Percentiles rank a stretch among this genome's conserved stretches.
These are phyloP conservation scores for Montipora foliosa DNA, from an alignment of 64 coral and sea anemone species.

Conservation along the genomic window DNA sequence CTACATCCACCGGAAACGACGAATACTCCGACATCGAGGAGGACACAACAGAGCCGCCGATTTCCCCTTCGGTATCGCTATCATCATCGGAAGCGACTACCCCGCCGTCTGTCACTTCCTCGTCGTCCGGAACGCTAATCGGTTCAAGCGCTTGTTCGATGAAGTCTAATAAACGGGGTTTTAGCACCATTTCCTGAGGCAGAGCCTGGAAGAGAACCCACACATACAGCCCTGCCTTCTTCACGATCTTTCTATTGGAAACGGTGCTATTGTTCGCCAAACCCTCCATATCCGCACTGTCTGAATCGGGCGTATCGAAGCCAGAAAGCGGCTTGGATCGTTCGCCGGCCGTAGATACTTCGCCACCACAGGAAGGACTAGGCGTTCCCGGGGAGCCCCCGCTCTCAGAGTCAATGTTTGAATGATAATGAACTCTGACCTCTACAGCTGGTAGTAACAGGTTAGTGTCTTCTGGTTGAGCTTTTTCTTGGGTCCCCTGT, in stretches of 20 bases:
- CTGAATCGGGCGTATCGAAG: slow-evolving; percentile 2
- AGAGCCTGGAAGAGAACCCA: slow-evolving; percentile 91
- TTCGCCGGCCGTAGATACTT: slow-evolving; percentile 8
- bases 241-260: slow-evolving; percentile 70
- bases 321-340: background rate
- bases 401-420: slow-evolving; percentile 74
- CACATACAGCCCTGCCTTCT: slow-evolving; percentile 87
- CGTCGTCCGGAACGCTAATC: slow-evolving; percentile 74
- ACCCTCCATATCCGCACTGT: background rate
- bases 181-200: slow-evolving; percentile 96
- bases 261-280: background rate
- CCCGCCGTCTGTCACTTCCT: slow-evolving; percentile 75
- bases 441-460: slow-evolving; percentile 93
- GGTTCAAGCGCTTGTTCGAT: slow-evolving; percentile 89
- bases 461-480: slow-evolving; percentile 77
- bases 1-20: slow-evolving; percentile 97
- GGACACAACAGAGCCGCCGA: slow-evolving; percentile 85
- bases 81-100: slow-evolving; percentile 72
- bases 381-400: background rate
- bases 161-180: slow-evolving; percentile 90
- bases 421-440: slow-evolving; percentile 93
- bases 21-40: slow-evolving; percentile 96
- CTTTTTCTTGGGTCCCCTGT: slow-evolving; percentile 56
- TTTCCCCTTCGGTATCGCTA: slow-evolving; percentile 63
- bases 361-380: background rate